Conservation (phyloP, 2,888 invertebrate genomes). For the Eilema sororculum region DNA sequence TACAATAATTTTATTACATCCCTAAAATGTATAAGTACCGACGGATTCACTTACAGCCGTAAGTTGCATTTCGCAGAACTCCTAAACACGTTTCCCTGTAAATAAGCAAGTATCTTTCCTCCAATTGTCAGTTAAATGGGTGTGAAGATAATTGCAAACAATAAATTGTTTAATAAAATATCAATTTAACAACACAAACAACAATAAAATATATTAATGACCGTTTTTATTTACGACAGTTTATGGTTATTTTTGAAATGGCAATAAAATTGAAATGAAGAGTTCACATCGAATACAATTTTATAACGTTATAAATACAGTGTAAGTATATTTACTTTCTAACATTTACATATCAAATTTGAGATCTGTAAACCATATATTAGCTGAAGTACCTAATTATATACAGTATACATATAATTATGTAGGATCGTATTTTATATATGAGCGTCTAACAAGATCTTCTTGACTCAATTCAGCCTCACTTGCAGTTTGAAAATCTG, state of each 20-base stretch:
- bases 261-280: conserved; percentile 51
- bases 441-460: too few species aligned
- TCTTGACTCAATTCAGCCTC: too few species aligned
- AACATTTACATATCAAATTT: background rate
- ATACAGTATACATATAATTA: too few species aligned
- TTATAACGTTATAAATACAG: conserved; percentile 11
- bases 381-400: background rate
- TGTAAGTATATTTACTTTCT: background rate
- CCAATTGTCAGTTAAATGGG: conserved; percentile 8
- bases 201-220: conserved; percentile 32
- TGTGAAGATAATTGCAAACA: conserved; percentile 25
- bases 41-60: background rate
- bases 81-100: background rate
- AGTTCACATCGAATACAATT: conserved; percentile 39
- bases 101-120: conserved; percentile 6
- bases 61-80: background rate
- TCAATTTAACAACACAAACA: conserved; percentile 28
- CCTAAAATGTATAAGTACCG: background rate
- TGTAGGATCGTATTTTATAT: too few species aligned
- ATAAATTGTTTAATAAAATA: conserved; percentile 27
- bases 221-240: conserved; percentile 37
- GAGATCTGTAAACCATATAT: background rate
- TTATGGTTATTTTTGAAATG: conserved; percentile 43
- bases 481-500: too few species aligned
- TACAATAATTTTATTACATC: background rate